Evolutionary conservation across 2,797 vertebrate genomes (phyloP).

Genomic region (Dendrocincla fuliginosa): DNA sequence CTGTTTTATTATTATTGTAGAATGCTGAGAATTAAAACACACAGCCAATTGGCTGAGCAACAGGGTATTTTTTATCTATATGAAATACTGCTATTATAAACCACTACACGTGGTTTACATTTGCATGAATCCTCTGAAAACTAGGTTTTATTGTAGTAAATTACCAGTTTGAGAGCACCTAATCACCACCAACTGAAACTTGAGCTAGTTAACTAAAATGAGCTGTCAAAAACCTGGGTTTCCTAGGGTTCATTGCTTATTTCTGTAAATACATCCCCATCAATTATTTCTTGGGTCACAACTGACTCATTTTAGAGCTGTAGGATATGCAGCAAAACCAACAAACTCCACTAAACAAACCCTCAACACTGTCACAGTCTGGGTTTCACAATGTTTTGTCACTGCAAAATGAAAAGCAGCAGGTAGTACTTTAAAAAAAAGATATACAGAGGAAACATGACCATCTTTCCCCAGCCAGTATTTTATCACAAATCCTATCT

Average conservation of each 20-base stretch:
- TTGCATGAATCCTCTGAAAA: slow-evolving; percentile 67
- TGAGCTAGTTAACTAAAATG: slow-evolving; percentile 69
- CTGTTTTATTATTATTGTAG: slow-evolving; percentile 67
- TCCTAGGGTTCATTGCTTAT: slow-evolving; percentile 56
- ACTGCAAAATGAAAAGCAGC: neutral
- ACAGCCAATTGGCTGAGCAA: slow-evolving; percentile 53
- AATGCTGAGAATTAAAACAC: slow-evolving; percentile 58
- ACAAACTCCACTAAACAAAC: neutral
- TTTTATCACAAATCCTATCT: neutral
- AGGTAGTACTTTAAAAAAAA: neutral
- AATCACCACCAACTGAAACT: slow-evolving; percentile 69
- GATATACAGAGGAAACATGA: neutral
- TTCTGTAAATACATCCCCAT: slow-evolving; percentile 35
- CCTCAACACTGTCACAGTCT: neutral
- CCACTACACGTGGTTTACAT: slow-evolving; percentile 58
- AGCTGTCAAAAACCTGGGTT: slow-evolving; percentile 39
- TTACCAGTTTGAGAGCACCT: slow-evolving; percentile 68
- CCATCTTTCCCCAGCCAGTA: neutral
- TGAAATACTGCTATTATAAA: slow-evolving; percentile 70
- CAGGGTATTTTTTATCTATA: slow-evolving; percentile 67
- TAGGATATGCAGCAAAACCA: neutral
- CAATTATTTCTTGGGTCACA: slow-evolving; percentile 33
- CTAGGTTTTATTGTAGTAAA: slow-evolving; percentile 69
- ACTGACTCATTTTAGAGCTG: neutral
- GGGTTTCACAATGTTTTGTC: neutral